Base-by-base conservation (phyloP, 2,888 invertebrate species). In the Mamestra brassicae region DNA sequence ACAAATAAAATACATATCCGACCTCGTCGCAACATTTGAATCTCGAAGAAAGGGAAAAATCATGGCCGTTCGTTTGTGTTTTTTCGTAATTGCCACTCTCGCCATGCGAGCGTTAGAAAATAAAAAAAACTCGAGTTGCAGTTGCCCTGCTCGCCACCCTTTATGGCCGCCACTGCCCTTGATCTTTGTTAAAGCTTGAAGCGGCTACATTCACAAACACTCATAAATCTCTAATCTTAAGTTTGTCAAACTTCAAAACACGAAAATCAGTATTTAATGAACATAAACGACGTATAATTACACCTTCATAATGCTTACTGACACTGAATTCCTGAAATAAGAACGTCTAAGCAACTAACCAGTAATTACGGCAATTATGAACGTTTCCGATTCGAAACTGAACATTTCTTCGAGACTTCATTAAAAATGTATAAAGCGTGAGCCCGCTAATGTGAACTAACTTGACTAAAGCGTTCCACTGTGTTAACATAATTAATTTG, bases 401-500 rank as follows among this genome's bases (percentile, higher is more conserved):
- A 70, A 17, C 50, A 50, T 77, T 70, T 71, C 73, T 69, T 54
- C 67, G 38, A 70, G 8, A 58, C 42, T 54, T 62, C 62, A 86
- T 86, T 66, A 72, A 80, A 71, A 66, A 78, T 86, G 15, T 10
- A 82, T 50, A 13, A 10, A 57, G 58, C 34, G 64, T 55, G 10
- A 17, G 26, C 7, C 8, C 5, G 10, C 34, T 17, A 65, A 61
- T 38, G 62, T 47, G n/a, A 45, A 60, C 61, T 26, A 55, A 69
- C 55, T 71, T 60, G 8, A 15, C 34, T 10, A 17, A 73, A 71
- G 77, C 78, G 3, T 78, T 80, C 52, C 55, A 77, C 60, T 63
- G 38, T 83, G 74, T 83, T 78, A 58, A 71, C 74, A 65, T 84
- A 26, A 57, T 26, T 57, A 70, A 73, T 73, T 34, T 57, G n/a